These are phyloP conservation scores for Tyto alba DNA, from an alignment of 2,113 vertebrate genomes.

Conservation along the genomic window DNA sequence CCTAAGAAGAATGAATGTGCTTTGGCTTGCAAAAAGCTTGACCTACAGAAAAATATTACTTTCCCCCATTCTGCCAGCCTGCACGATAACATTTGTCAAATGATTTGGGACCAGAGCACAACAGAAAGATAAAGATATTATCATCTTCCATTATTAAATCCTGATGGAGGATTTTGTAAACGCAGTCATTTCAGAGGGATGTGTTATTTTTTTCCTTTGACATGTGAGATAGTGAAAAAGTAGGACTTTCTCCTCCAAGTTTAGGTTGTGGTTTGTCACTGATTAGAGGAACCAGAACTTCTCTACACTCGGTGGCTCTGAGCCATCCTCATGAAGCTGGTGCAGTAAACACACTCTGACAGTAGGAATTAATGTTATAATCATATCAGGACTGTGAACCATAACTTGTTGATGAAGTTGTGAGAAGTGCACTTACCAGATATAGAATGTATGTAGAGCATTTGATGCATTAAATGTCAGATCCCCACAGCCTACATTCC, in stretches of 20 bases:
- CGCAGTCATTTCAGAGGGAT: not conserved
- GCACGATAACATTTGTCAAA: slow-evolving; percentile 19
- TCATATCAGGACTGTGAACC: slow-evolving; percentile 60
- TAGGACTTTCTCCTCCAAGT: slow-evolving; percentile 22
- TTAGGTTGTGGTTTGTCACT: slow-evolving; percentile 52
- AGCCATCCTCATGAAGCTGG: slow-evolving; percentile 50
- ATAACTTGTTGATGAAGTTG: slow-evolving; percentile 65
- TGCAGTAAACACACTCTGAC: slow-evolving; percentile 59
- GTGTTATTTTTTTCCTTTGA: slow-evolving; percentile 48
- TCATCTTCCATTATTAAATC: slow-evolving; percentile 42
- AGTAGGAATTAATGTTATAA: slow-evolving; percentile 66
- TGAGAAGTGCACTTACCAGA: slow-evolving; percentile 60
- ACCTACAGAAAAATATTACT: not conserved
- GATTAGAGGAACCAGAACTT: slow-evolving; percentile 56
- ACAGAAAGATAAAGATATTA: slow-evolving; percentile 38
- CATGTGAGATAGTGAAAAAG: slow-evolving; percentile 38
- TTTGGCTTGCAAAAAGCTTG: not conserved
- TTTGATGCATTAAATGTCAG: slow-evolving; percentile 66
- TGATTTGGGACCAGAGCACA: not conserved
- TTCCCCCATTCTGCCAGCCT: not conserved
- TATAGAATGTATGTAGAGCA: slow-evolving; percentile 56
- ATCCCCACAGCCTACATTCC: slow-evolving; percentile 54
- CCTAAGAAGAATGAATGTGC: not conserved
- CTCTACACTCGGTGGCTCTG: slow-evolving; percentile 21
- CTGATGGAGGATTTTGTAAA: slow-evolving; percentile 33